A percentile compares a stretch with the other conserved stretches of the same genome.
Evolutionary conservation across 2,797 vertebrate species (phyloP).

Genomic region (Dendrocincla tyrannina): DNA sequence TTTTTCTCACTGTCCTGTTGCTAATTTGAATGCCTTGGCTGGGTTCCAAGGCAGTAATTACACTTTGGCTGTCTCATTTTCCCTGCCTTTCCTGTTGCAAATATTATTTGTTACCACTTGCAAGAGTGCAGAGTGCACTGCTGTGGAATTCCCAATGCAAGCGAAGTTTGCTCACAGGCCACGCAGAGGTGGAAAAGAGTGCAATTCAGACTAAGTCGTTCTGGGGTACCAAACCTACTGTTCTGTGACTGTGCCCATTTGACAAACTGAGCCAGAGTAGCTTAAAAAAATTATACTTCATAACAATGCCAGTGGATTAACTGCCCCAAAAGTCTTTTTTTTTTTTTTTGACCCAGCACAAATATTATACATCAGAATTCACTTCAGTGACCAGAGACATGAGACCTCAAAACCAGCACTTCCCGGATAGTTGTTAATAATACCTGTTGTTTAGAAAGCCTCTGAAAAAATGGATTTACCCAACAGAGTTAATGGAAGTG

Average conservation of each 20-base stretch:
- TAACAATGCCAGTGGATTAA: background rate
- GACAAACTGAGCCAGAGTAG: background rate
- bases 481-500: background rate
- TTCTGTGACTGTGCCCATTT: background rate
- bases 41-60: slow-evolving; percentile 5
- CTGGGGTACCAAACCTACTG: background rate
- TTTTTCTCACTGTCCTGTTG: background rate
- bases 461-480: background rate
- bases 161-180: background rate
- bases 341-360: background rate
- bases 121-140: background rate
- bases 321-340: background rate
- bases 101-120: slow-evolving; percentile 18
- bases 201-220: background rate
- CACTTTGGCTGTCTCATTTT: background rate
- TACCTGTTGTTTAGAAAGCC: background rate
- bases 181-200: background rate
- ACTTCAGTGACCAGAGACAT: background rate
- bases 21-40: slow-evolving; percentile 16
- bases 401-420: background rate
- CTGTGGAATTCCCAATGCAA: background rate
- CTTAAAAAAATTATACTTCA: background rate
- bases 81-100: background rate
- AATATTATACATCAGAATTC: background rate
- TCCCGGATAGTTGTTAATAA: background rate